Conservation (phyloP, 2,888 invertebrate species). For the Onchidella celtica region DNA sequence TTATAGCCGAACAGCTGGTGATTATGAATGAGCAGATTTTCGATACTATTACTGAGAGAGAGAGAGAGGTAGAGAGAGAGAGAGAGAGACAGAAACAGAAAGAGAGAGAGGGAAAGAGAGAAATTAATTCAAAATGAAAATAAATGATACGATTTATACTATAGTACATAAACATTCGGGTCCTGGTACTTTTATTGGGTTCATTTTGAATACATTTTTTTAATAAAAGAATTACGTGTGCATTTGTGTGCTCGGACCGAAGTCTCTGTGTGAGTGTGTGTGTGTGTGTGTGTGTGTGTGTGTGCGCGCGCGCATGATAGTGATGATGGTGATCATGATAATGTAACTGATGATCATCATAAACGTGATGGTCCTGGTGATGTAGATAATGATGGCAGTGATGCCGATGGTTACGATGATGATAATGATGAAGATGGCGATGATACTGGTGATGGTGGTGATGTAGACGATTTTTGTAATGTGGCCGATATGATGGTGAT, state of each 20-base stretch:
- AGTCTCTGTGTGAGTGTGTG: background rate
- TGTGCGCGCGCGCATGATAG: background rate
- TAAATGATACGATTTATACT: too few relatives aligned
- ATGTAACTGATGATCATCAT: background rate
- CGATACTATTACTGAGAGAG: too few relatives aligned
- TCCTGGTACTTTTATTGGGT: too few relatives aligned
- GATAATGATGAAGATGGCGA: background rate
- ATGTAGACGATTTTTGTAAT: background rate
- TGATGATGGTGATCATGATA: background rate
- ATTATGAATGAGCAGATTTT: too few relatives aligned
- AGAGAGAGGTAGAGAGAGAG: too few relatives aligned
- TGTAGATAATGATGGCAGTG: background rate
- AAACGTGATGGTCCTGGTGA: background rate
- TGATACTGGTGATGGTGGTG: background rate
- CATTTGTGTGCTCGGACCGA: background rate
- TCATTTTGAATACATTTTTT: too few relatives aligned
- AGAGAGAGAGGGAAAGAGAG: too few relatives aligned
- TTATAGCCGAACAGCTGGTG: too few relatives aligned
- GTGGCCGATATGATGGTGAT: background rate
- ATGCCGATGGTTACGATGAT: background rate
- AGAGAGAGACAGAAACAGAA: too few relatives aligned
- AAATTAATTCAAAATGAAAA: too few relatives aligned
- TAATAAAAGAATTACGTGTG: too few relatives aligned
- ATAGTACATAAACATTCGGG: too few relatives aligned
- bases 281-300: background rate